Evolutionary conservation across 1,140 invertebrate species (phyloP).

Genomic region (Saccostrea cuccullata): DNA sequence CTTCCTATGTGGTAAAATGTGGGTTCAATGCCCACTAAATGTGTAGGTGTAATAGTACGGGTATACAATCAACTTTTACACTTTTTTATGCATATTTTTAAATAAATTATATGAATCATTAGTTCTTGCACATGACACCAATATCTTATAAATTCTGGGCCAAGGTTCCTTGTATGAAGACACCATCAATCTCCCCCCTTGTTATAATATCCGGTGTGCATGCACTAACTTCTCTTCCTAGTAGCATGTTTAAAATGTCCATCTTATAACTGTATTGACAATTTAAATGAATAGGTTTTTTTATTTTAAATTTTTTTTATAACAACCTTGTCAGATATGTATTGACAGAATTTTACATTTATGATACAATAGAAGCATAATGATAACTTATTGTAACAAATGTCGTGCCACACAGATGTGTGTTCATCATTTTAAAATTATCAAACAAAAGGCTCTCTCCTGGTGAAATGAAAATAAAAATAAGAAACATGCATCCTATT

Average conservation of each 20-base stretch:
- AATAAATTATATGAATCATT: constrained; percentile 20
- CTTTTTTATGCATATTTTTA: not conserved
- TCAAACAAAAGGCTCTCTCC: no score
- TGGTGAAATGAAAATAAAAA: no score
- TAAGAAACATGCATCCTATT: no score
- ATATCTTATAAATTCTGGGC: not conserved
- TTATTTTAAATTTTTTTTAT: not conserved
- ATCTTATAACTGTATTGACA: no score
- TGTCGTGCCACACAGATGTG: no score
- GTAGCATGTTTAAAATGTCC: no score
- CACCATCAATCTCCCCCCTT: not conserved
- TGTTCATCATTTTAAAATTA: no score
- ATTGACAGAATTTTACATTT: not conserved
- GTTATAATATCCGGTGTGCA: no score
- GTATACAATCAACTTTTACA: not conserved
- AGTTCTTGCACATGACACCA: not conserved
- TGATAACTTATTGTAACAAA: not conserved
- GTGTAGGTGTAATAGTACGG: not conserved
- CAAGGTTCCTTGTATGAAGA: not conserved
- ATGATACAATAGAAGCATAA: not conserved
- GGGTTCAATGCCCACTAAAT: not conserved
- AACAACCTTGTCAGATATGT: not conserved
- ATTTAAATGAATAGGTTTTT: no score
- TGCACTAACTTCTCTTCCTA: no score
- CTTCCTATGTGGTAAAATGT: not conserved